phyloP scores from a whole-genome alignment of 2,797 vertebrate genomes.

The Picus viridis region DNA sequence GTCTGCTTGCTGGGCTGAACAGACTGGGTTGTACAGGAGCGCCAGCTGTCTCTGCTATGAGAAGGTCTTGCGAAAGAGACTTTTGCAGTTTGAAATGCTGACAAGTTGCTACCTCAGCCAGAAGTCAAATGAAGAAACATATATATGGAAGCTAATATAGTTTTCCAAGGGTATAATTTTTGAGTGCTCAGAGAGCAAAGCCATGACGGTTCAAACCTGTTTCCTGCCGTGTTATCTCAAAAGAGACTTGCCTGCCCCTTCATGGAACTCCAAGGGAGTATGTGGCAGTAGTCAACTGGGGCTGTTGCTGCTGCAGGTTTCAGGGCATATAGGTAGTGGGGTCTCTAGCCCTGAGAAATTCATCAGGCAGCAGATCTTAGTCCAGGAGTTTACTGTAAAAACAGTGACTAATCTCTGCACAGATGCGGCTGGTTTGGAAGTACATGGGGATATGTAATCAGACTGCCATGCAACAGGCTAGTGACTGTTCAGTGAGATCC shows the following conservation, averaged over 20 bases:
- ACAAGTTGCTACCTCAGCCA: not conserved
- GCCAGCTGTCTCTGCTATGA: not conserved
- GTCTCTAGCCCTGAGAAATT: not conserved
- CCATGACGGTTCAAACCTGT: not conserved
- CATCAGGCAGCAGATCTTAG: not conserved
- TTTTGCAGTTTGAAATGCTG: not conserved
- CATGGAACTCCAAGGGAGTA: not conserved
- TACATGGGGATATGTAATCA: not conserved
- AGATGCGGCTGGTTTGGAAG: not conserved
- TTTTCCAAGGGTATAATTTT: not conserved
- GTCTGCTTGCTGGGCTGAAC: not conserved
- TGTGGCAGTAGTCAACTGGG: not conserved
- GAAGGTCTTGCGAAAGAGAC: not conserved
- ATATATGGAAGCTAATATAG: not conserved
- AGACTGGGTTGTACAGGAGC: not conserved
- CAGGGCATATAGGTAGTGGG: not conserved
- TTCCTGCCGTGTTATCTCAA: not conserved
- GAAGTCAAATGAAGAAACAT: not conserved
- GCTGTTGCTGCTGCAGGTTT: not conserved
- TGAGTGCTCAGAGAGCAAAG: not conserved
- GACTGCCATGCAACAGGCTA: not conserved
- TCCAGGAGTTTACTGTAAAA: not conserved
- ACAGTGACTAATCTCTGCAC: not conserved
- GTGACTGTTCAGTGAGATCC: not conserved
- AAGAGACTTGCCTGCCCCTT: not conserved